Evolutionary conservation across 2,113 vertebrate species (phyloP).

Genomic region (Aspiorhynchus laticeps): DNA sequence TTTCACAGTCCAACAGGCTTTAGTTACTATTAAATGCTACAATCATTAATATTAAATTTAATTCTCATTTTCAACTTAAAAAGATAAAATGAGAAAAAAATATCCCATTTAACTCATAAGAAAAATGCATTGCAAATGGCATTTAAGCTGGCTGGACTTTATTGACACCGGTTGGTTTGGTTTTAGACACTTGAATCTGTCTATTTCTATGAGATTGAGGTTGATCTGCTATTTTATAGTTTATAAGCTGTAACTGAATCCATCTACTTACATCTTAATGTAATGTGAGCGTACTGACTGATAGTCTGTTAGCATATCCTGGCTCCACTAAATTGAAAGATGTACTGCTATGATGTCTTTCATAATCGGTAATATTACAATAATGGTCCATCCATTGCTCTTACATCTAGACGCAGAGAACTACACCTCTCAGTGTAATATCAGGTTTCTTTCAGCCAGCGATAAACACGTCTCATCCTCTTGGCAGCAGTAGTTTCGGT

Average conservation of each 20-base stretch:
- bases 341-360: slow-evolving; percentile 27
- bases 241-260: slow-evolving; percentile 1
- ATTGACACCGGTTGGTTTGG: background rate
- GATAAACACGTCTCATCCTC: too few species aligned
- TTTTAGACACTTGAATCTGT: background rate
- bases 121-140: background rate
- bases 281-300: slow-evolving; percentile 3
- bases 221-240: background rate
- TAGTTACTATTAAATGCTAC: background rate
- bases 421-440: slow-evolving; percentile 25
- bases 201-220: background rate
- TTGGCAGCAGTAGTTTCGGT: slow-evolving; percentile 15
- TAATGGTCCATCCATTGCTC: slow-evolving; percentile 29
- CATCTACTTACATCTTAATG: slow-evolving; percentile 19
- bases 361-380: slow-evolving; percentile 13
- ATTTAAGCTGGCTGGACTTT: background rate
- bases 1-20: background rate
- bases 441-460: slow-evolving; percentile 17
- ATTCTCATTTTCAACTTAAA: too few species aligned
- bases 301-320: slow-evolving; percentile 23
- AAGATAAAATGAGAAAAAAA: too few species aligned
- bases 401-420: background rate
- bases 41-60: background rate
- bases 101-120: too few species aligned
- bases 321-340: slow-evolving; percentile 32